A percentile compares a stretch with the other conserved stretches of the same genome.
These are phyloP conservation scores for Ctenopoma kingsleyae DNA, from an alignment of 2,797 vertebrate species.

Conservation along the genomic window DNA sequence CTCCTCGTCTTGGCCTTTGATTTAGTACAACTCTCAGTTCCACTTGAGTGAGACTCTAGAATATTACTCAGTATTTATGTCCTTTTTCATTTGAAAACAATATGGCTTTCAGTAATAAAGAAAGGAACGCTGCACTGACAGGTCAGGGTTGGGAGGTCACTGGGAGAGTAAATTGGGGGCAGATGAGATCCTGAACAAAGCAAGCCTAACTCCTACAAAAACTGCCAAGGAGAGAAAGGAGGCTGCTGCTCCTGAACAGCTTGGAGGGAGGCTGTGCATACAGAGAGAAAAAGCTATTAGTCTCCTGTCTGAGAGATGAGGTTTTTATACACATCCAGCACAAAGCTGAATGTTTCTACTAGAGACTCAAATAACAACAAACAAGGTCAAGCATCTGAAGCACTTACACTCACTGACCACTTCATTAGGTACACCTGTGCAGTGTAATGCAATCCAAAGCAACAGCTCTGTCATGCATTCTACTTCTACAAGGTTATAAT, in stretches of 20 bases:
- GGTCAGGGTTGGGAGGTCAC: conserved; percentile 92
- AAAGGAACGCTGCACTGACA: conserved; percentile 87
- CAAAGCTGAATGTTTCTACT: conserved; percentile 38
- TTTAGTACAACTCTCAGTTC: conserved; percentile 78
- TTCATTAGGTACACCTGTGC: too few relatives aligned
- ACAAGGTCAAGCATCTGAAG: conserved; percentile 33
- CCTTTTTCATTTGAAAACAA: conserved; percentile 85
- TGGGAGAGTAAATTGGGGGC: conserved; percentile 94
- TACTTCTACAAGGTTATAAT: too few relatives aligned
- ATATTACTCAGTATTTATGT: conserved; percentile 83
- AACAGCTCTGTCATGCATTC: too few relatives aligned
- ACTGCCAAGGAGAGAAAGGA: conserved; percentile 47
- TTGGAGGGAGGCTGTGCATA: conserved; percentile 23
- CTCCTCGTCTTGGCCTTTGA: conserved; percentile 70
- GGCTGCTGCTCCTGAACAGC: conserved; percentile 43
- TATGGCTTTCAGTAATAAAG: conserved; percentile 82
- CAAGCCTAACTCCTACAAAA: conserved; percentile 71
- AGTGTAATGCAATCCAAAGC: too few relatives aligned
- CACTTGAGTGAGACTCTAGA: conserved; percentile 75
- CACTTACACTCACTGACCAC: background rate
- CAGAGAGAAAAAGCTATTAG: conserved; percentile 43
- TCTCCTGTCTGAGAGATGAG: conserved; percentile 18
- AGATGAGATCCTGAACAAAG: conserved; percentile 89
- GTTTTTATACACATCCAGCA: conserved; percentile 16
- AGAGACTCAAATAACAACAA: conserved; percentile 21